A percentile compares a stretch with the other conserved stretches of the same genome.
phyloP scores from a whole-genome alignment of 2,113 vertebrate species.

The Antigone vipio region DNA sequence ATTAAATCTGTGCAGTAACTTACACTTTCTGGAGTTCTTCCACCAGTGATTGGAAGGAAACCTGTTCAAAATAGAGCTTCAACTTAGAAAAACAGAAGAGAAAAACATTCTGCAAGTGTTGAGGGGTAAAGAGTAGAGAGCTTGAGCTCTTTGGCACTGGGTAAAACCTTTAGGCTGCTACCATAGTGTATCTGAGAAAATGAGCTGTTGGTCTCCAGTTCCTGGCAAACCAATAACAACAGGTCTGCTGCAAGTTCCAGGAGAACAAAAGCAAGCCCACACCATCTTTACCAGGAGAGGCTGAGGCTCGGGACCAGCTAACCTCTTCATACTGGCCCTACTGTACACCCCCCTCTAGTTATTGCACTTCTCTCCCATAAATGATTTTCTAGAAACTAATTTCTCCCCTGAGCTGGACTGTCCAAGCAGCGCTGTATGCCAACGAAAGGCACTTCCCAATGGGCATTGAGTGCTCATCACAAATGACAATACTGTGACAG shows the following conservation, averaged over 20 bases:
- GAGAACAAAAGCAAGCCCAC: not conserved
- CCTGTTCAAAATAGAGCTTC: constrained; percentile 67
- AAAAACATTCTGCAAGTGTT: not conserved
- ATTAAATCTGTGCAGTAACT: constrained; percentile 61
- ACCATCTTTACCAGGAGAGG: not conserved
- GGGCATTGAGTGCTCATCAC: accelerated
- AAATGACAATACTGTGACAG: not conserved
- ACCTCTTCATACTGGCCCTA: not conserved
- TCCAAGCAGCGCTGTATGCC: not conserved
- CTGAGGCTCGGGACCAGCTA: not conserved
- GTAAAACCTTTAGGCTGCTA: not conserved
- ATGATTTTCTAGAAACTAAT: not conserved
- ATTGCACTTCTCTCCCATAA: not conserved
- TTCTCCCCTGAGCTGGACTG: not conserved
- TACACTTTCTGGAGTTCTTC: constrained; percentile 90
- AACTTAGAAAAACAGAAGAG: not conserved
- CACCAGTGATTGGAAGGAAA: constrained; percentile 80
- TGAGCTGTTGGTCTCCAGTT: not conserved
- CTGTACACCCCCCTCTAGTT: not conserved
- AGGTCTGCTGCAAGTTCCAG: not conserved
- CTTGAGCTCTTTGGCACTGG: not conserved
- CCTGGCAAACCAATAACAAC: not conserved
- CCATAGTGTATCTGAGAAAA: not conserved
- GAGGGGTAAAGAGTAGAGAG: not conserved
- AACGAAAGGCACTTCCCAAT: not conserved